phyloP scores from a whole-genome alignment of 1,140 invertebrate species.

The Pygmarrhopalites habei region DNA sequence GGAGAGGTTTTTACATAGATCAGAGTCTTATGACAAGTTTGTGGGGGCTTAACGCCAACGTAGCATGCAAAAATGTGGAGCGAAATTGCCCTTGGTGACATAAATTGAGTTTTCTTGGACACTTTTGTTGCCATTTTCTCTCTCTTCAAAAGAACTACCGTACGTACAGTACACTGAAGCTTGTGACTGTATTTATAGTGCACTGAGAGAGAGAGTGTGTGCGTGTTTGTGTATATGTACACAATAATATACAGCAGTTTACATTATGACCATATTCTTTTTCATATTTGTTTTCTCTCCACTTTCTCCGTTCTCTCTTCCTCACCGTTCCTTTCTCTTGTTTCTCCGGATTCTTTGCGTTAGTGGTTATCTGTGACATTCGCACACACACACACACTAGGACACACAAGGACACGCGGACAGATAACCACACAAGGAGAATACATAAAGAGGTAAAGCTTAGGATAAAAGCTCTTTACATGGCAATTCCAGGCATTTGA shows the following conservation, averaged over 20 bases:
- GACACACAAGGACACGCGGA: too few species aligned
- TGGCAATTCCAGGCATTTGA: too few species aligned
- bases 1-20: too few species aligned
- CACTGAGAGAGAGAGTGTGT: not conserved
- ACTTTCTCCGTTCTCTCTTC: not conserved
- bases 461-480: too few species aligned
- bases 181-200: not conserved
- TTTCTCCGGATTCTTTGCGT: too few species aligned
- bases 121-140: constrained; percentile 3
- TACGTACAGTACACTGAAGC: too few species aligned
- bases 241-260: not conserved
- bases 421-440: too few species aligned
- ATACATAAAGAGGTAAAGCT: too few species aligned
- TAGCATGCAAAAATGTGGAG: constrained; percentile 5
- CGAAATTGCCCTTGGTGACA: constrained; percentile 7
- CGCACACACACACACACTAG: too few species aligned
- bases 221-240: not conserved
- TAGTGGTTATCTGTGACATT: too few species aligned
- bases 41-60: not conserved
- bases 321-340: not conserved
- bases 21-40: too few species aligned
- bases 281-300: not conserved
- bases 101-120: constrained; percentile 5
- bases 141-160: not conserved
- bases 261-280: not conserved